phyloP scores from a whole-genome alignment of 2,797 vertebrate species.

The Phyllotis vaccarum region DNA sequence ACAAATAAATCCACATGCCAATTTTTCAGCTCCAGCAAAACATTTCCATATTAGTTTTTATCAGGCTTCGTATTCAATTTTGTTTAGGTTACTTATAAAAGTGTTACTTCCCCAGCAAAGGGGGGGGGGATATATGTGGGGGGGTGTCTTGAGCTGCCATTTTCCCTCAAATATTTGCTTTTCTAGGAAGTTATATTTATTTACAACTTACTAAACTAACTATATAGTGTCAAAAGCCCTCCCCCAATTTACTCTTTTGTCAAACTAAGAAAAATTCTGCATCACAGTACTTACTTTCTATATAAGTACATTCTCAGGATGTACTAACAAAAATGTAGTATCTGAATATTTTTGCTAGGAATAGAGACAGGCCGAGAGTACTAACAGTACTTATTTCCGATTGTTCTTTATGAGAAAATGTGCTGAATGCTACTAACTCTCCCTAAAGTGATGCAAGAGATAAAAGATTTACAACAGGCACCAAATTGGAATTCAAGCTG shows the following conservation, averaged over 20 bases:
- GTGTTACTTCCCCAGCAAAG: conserved; percentile 50
- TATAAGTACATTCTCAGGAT: neutral
- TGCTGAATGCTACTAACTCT: conserved; percentile 93
- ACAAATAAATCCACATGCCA: conserved; percentile 42
- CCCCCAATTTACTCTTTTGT: neutral
- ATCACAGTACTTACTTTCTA: conserved; percentile 18
- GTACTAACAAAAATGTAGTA: conserved; percentile 23
- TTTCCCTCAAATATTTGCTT: conserved; percentile 52
- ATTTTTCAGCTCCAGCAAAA: conserved; percentile 30
- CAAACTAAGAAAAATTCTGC: conserved; percentile 58
- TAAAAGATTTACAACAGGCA: conserved; percentile 89
- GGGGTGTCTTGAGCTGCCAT: neutral
- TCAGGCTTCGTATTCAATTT: neutral
- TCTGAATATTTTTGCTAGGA: conserved; percentile 69
- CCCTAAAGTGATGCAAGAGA: conserved; percentile 87
- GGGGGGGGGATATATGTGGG: no score
- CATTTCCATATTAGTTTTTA: conserved; percentile 17
- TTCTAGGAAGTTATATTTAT: conserved; percentile 2
- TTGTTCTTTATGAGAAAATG: conserved; percentile 90
- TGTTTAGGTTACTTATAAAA: conserved; percentile 35
- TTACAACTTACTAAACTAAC: neutral
- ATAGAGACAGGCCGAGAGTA: conserved; percentile 66
- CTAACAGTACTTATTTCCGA: conserved; percentile 84
- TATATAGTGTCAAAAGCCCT: neutral
- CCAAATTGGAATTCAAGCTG: conserved; percentile 86